Evolutionary conservation across 1,140 invertebrate genomes (phyloP).

Genomic region (Idris sp.): DNA sequence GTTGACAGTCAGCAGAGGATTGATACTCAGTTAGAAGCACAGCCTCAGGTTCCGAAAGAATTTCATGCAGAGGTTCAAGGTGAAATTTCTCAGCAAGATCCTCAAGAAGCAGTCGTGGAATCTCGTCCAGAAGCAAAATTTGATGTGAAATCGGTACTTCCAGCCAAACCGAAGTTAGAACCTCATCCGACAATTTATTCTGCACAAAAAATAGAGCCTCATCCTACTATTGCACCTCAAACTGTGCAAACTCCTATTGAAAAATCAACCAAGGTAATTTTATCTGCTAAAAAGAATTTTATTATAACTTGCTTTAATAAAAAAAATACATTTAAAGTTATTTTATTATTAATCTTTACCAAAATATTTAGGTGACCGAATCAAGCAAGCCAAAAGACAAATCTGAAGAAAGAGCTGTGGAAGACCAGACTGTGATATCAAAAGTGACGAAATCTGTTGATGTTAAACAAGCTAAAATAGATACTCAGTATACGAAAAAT

Average conservation of each 20-base stretch:
- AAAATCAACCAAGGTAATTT: constrained; percentile 41
- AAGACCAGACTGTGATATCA: constrained; percentile 27
- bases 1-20: constrained; percentile 51
- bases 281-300: no score
- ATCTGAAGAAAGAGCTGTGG: constrained; percentile 20
- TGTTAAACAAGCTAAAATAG: constrained; percentile 14
- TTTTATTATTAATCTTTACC: no score
- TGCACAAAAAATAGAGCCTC: constrained; percentile 35
- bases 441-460: constrained; percentile 42
- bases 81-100: constrained; percentile 18
- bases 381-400: constrained; percentile 23
- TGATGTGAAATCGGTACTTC: constrained; percentile 26
- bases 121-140: constrained; percentile 2
- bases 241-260: constrained; percentile 33
- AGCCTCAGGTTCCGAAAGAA: constrained; percentile 23
- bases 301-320: no score
- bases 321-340: no score
- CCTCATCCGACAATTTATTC: constrained; percentile 7
- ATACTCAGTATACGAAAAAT: constrained; percentile 32
- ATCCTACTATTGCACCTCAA: constrained; percentile 51
- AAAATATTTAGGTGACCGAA: no score
- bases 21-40: constrained; percentile 13
- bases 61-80: constrained; percentile 10
- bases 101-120: constrained; percentile 7
- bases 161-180: constrained; percentile 12